A percentile compares a stretch with the other conserved stretches of the same genome.
These are phyloP conservation scores for Micrasema minimum DNA, from an alignment of 1,140 invertebrate species.

Conservation along the genomic window DNA sequence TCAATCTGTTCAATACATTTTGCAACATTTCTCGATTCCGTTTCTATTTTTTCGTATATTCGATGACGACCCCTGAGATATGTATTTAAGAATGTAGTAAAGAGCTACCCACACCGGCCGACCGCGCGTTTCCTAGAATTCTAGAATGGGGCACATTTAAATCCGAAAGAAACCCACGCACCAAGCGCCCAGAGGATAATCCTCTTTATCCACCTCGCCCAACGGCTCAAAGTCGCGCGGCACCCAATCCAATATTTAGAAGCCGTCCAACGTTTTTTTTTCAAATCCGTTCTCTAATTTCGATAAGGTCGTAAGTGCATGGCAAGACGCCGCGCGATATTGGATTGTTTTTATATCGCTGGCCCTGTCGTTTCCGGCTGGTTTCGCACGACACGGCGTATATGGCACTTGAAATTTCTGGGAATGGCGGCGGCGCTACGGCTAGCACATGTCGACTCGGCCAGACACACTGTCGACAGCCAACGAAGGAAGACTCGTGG, in stretches of 20 bases:
- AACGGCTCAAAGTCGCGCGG: slow-evolving; percentile 21
- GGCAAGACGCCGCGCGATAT: background rate
- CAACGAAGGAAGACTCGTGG: slow-evolving; percentile 24
- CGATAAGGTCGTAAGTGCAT: background rate
- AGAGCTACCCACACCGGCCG: slow-evolving; percentile 23
- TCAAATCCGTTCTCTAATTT: background rate
- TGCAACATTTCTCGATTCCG: background rate
- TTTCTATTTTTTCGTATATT: background rate
- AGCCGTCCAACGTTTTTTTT: slow-evolving; percentile 16
- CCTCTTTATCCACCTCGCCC: slow-evolving; percentile 4
- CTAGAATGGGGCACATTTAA: slow-evolving; percentile 37
- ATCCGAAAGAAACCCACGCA: slow-evolving; percentile 38
- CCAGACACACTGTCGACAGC: slow-evolving; percentile 37
- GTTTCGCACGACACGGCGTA: slow-evolving; percentile 3
- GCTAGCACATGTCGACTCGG: slow-evolving; percentile 9
- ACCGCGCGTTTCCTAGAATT: slow-evolving; percentile 37
- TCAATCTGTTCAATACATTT: no score
- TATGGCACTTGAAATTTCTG: slow-evolving; percentile 39
- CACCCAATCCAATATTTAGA: background rate
- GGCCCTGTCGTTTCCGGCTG: slow-evolving; percentile 30
- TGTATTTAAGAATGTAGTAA: slow-evolving; percentile 39
- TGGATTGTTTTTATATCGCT: background rate
- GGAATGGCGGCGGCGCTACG: slow-evolving; percentile 15
- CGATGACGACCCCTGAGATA: slow-evolving; percentile 21
- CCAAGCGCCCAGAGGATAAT: slow-evolving; percentile 7